These are phyloP conservation scores for Apis cerana DNA, from an alignment of 1,140 invertebrate species.

Conservation along the genomic window DNA sequence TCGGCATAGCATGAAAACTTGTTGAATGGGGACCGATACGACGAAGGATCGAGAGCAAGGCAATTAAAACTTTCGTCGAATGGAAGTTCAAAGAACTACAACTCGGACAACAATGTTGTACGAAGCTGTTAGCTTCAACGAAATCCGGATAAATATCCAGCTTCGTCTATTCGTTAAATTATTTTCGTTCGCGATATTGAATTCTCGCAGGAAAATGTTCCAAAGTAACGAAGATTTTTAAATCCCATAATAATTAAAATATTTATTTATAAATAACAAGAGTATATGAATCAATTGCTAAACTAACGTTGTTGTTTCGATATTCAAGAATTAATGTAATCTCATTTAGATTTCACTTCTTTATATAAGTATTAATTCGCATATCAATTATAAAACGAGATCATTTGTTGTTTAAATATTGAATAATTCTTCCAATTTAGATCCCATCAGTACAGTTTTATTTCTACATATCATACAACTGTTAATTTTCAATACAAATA, in stretches of 20 bases:
- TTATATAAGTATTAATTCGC: too few relatives aligned
- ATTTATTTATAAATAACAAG: too few relatives aligned
- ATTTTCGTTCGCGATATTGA: not conserved
- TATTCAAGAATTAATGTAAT: too few relatives aligned
- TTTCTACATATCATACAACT: too few relatives aligned
- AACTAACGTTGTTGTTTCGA: too few relatives aligned
- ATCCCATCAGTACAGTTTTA: too few relatives aligned
- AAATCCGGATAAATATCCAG: not conserved
- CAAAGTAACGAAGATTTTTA: constrained; percentile 48
- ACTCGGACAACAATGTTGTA: not conserved
- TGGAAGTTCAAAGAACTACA: not conserved
- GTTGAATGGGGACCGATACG: constrained; percentile 17
- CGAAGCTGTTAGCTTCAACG: not conserved
- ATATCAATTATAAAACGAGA: too few relatives aligned
- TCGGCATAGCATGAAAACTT: constrained; percentile 13
- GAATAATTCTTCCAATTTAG: too few relatives aligned
- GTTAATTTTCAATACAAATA: too few relatives aligned
- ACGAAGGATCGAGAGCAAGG: not conserved
- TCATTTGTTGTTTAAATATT: too few relatives aligned
- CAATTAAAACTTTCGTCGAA: constrained; percentile 29
- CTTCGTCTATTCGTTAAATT: not conserved
- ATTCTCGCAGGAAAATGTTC: not conserved
- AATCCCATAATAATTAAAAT: not conserved
- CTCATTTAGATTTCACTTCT: too few relatives aligned
- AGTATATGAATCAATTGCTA: too few relatives aligned